Base-by-base conservation (phyloP, 2,888 invertebrate genomes). In the Catocala sponsa region DNA sequence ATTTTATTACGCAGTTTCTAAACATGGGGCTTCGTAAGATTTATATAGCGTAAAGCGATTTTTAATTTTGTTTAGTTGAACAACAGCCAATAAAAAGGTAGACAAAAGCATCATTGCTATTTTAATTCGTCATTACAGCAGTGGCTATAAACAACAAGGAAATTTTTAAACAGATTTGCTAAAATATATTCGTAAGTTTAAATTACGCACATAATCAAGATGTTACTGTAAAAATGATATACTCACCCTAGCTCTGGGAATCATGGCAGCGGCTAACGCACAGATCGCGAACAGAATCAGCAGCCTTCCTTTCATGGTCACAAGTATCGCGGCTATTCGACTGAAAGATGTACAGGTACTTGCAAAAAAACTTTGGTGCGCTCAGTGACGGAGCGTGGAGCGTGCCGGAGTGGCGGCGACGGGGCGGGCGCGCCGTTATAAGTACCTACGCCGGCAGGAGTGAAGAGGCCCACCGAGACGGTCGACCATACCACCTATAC, bases 381-480 rank as follows among this genome's bases (percentile, higher is more conserved):
- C 33, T 49, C 49, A 49, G 49, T 49, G 49, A 49, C 49, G 49
- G 49, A 49, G 74, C 79, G 70, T 73, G 72, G 86, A 78, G 76
- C 83, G 83, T 75, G 74, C 68, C 72, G 71, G 83, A 90, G 84
- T 91, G 90, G 72, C 86, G 79, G 57, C 71, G 77, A 76, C 79
- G 78, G 78, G 63, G 74, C 70, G 72, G 78, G 68, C 72, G 72
- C 74, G 72, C 70, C 74, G 72, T 63, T 83, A 79, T 87, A 86
- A 75, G 82, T 83, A 82, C 72, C 48, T 53, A 56, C 57, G 67
- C 63, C 65, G 76, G 59, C 76, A 74, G 73, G 53, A 61, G 65
- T 67, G 61, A 69, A 76, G 74, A 74, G 72, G 72, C 72, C 46
- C 44, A 77, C 63, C 68, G 70, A 58, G 33, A 65, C 67, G 59